These are phyloP conservation scores for Tryphoninae sp. DNA, from an alignment of 2,888 invertebrate genomes.

Conservation along the genomic window DNA sequence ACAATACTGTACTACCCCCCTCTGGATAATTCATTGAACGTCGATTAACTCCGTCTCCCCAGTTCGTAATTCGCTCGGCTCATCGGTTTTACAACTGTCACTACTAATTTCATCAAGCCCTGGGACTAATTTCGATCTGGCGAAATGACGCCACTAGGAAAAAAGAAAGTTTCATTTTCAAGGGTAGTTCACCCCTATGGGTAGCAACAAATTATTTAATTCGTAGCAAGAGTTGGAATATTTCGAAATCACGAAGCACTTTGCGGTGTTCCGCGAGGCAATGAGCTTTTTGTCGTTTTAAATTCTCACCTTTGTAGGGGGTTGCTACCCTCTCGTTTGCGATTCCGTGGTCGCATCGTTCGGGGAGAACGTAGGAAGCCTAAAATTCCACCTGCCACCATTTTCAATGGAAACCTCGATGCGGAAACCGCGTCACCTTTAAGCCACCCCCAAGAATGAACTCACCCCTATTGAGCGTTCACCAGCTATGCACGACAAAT, in stretches of 20 bases:
- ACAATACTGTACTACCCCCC: conserved; percentile 15
- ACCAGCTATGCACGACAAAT: conserved; percentile 68
- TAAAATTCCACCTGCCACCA: conserved; percentile 50
- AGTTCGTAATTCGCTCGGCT: conserved; percentile 24
- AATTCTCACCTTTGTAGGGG: neutral
- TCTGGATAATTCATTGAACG: conserved; percentile 55
- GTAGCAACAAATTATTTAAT: too few species aligned
- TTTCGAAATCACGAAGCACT: neutral
- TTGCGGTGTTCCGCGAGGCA: neutral
- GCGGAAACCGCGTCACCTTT: conserved; percentile 63
- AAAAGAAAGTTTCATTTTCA: neutral
- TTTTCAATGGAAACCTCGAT: conserved; percentile 19
- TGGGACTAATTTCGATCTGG: neutral
- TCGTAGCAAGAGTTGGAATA: too few species aligned
- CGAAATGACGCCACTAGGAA: neutral
- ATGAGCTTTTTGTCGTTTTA: neutral
- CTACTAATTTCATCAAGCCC: conserved; percentile 15
- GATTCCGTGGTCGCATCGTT: neutral
- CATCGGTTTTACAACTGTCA: conserved; percentile 28
- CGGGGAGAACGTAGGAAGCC: neutral
- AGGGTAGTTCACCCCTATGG: neutral
- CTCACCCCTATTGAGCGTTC: conserved; percentile 38
- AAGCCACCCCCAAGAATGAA: conserved; percentile 41
- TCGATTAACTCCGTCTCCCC: conserved; percentile 49
- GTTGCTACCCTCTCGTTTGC: neutral